These are phyloP conservation scores for Scaptodrosophila latifasciaeformis DNA, from an alignment of 2,888 invertebrate species.

Conservation along the genomic window DNA sequence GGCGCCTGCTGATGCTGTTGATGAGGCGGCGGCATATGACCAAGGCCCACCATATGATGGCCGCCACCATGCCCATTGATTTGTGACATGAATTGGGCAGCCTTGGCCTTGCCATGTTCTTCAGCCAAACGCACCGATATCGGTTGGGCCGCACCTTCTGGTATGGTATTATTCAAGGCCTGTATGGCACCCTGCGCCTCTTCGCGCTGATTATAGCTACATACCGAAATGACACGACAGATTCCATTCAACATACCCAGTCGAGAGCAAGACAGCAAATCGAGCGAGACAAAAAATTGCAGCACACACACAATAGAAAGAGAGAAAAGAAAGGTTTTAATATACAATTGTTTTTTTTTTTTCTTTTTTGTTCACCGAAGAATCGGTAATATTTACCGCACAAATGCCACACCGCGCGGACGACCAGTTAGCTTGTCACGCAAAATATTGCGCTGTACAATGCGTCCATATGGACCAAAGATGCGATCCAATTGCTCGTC, in stretches of 20 bases:
- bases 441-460: slow-evolving; percentile 93
- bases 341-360: background rate
- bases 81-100: slow-evolving; percentile 71
- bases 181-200: slow-evolving; percentile 93
- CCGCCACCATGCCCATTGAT: slow-evolving; percentile 34
- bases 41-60: slow-evolving; percentile 28
- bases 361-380: background rate
- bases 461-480: slow-evolving; percentile 91
- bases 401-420: slow-evolving; percentile 94
- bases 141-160: slow-evolving; percentile 88
- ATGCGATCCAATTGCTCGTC: slow-evolving; percentile 88
- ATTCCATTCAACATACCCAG: too few relatives aligned
- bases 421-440: slow-evolving; percentile 91
- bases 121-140: slow-evolving; percentile 81
- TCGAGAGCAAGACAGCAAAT: too few relatives aligned
- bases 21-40: slow-evolving; percentile 34
- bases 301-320: too few relatives aligned
- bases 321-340: too few relatives aligned
- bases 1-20: slow-evolving; percentile 35
- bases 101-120: slow-evolving; percentile 75
- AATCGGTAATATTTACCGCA: slow-evolving; percentile 79
- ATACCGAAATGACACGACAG: too few relatives aligned
- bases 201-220: slow-evolving; percentile 88
- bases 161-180: slow-evolving; percentile 87
- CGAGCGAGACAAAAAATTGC: too few relatives aligned